Base-by-base conservation (phyloP, 2,888 invertebrate genomes). In the Argyra leucocephala region DNA sequence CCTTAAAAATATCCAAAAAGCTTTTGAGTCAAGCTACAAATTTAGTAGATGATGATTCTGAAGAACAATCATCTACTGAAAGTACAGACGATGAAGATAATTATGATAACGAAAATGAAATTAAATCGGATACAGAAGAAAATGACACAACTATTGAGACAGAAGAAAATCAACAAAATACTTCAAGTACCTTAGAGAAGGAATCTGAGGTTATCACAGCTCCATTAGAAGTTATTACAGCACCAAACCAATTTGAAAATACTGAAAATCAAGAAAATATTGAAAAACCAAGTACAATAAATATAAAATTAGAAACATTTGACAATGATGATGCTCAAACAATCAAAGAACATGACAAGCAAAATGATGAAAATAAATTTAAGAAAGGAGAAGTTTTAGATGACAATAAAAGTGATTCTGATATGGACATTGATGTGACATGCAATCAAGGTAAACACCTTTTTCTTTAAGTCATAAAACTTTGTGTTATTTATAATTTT, bases 1-100 rank as follows among this genome's bases (percentile, higher is more conserved):
- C 87, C 69, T 81, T 88, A 24, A 84, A 87, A 76, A 83, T 86
- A 70, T 85, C 86, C 61, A 85, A 85, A 75, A 84, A 84, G 72
- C 83, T 84, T 69, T 79, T 79, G 63, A 78, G 18, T 48, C 48
- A n/a, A 15, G 48, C 48, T n/a, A 1, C 12, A 48, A n/a, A 48
- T 3, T 18, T 74, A 63, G 78, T 76, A 21, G 77, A 76, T 5
- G 75, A 76, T n/a, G 70, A 69, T 22, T 69, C 70, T n/a, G 67
- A 65, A 15, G 69, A 70, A 9, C 18, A 15, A 3, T 48, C 48
- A 15, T 18, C 15, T 18, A 18, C 12, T 18, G 18, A 4, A 3
- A 18, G 18, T 12, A 72, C 70, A 7, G 71, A 69, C 22, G 72
- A 73, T 4, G 68, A 69, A 6, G 64, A 59, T n/a, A 72, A 73